Base-by-base conservation (phyloP, 2,113 vertebrate genomes). In the Hyla sarda region DNA sequence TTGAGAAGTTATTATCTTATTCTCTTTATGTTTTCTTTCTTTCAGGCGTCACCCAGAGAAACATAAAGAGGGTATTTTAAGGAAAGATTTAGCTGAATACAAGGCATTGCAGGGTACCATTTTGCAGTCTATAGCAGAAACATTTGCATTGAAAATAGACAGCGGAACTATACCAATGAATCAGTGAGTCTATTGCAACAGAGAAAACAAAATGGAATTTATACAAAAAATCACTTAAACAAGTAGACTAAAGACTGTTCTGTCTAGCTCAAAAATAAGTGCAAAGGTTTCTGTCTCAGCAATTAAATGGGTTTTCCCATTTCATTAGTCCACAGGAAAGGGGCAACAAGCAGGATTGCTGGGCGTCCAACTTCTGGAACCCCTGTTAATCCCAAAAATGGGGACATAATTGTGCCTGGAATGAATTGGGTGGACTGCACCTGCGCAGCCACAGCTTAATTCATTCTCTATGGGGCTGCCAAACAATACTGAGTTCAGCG, bases 1-100 rank as follows among this genome's bases (percentile, higher is more conserved):
- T 81, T 81, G 23, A 81, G 78, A 65, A 81, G 56, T 65, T 81
- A 80, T 80, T 80, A 81, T 81, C 37, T 81, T 60, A 62, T 62
- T 34, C 58, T 45, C 34, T 81, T 62, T 54, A 81, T 28, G 37
- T 81, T 81, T 81, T 81, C 78, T 65, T 81, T 81, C 78, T 65
- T 65, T 81, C 37, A 65, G 56, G 56, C 58, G 47, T 81, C 78
- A 65, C 7, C 37, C 56, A 62, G 77, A 80, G 77, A 62, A 25
- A n/a, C 78, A 62, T 16, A 81, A 81, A 81, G 37, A 19, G 37
- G 58, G 14, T 65, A 65, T 65, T 81, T 81, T 62, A 62, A 81
- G 41, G 56, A 81, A 28, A n/a, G 34, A 47, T 47, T 65, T 80
- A 56, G 62, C 3, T 28, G 77, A 80, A 80, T 80, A 45, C 12